These are phyloP conservation scores for Meriones psammophilus DNA, from an alignment of 2,797 vertebrate species.

Conservation along the genomic window DNA sequence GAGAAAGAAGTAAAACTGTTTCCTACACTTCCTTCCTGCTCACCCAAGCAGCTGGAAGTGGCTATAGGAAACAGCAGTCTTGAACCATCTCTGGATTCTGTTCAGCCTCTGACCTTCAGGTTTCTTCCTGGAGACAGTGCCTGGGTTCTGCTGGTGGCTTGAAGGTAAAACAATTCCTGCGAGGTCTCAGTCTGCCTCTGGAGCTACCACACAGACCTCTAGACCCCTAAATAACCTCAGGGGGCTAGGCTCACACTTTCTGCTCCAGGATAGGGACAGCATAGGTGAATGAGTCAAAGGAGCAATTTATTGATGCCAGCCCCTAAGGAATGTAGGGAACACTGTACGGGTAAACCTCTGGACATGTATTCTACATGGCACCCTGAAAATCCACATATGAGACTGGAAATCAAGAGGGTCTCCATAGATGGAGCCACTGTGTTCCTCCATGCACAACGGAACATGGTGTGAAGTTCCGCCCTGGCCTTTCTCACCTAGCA, in stretches of 20 bases:
- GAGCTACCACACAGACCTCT: background rate
- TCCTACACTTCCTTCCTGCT: background rate
- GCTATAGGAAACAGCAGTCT: background rate
- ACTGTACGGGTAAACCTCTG: too few species aligned
- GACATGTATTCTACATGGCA: too few species aligned
- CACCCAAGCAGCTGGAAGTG: background rate
- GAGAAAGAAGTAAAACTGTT: accelerated
- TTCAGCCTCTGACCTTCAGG: background rate
- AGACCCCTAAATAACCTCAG: background rate
- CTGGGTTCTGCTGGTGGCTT: background rate
- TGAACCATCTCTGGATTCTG: background rate
- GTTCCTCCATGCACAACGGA: background rate
- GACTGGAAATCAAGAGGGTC: background rate
- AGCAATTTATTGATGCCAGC: too few species aligned
- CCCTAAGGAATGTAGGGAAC: too few species aligned
- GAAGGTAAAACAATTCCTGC: background rate
- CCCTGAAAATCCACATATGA: background rate
- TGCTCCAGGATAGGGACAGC: background rate
- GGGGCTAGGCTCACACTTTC: background rate
- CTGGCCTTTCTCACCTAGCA: background rate
- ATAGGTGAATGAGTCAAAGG: too few species aligned
- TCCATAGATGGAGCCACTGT: background rate
- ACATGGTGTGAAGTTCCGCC: background rate
- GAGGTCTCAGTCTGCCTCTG: background rate
- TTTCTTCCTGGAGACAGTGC: background rate